Evolutionary conservation across 2,113 vertebrate genomes (phyloP), one percentile per base, ranked within the genome.

Genomic region (Cyprinus carpio): DNA sequence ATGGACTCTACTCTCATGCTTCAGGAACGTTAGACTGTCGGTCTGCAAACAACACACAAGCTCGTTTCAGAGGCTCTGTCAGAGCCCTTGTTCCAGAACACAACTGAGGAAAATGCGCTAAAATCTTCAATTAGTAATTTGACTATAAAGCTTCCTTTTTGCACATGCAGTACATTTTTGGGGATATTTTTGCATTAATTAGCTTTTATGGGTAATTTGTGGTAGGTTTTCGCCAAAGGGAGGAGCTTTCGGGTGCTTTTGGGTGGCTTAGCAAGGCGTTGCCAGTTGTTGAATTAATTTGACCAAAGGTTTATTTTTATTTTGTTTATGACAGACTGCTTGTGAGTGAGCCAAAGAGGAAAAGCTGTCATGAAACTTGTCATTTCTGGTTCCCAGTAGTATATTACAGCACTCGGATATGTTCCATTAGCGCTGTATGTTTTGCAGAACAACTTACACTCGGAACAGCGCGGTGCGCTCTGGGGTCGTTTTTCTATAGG

Each of bases 1-100:
- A 94, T 94, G 91, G 93, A 94, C 93, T 94, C 92, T 91, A 75
- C 83, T 87, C 86, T 80, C 83, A 58, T 84, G 79, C 86, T 82
- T 87, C 76, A 89, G 88, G 91, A 91, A 90, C 91, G 92, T 92
- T 88, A 87, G 76, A 76, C 81, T 72, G 85, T 65, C 85, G 85
- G 89, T 92, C 91, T 87, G 85, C 91, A 92, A 93, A 91, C 92
- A 91, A 91, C 87, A 88, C 77, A 85, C 87, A 85, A 25, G 51
- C 76, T 56, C 46, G 27, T 75, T 67, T 83, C 83, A 62, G 54
- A 46, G 56, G 3, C 1, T 69, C 11, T 72, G 49, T 79, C 37
- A 25, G 31, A 65, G 37, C 25, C 46, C n/a, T 25, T 75, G 25
- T 27, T 56, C 27, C 25, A 65, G 43, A 75, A 56, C 67, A 80